phyloP scores from a whole-genome alignment of 1,140 invertebrate species.

The Thaumetopoea pityocampa region DNA sequence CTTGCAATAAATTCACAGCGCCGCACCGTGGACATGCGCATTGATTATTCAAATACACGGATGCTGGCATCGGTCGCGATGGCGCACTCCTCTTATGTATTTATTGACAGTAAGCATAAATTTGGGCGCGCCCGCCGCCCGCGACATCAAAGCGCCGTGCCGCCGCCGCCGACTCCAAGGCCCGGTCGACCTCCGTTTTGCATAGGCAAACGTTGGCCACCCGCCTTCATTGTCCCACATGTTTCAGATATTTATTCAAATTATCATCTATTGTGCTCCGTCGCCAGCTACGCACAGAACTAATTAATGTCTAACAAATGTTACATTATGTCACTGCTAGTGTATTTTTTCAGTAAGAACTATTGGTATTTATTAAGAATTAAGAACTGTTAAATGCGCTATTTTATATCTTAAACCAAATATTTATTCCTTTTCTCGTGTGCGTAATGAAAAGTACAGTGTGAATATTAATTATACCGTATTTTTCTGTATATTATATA shows the following conservation, averaged over 20 bases:
- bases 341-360: too few relatives aligned
- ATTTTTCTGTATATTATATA: too few relatives aligned
- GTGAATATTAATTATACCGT: too few relatives aligned
- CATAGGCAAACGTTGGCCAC: constrained; percentile 36
- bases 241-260: constrained; percentile 23
- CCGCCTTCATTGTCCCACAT: constrained; percentile 20
- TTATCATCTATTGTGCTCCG: constrained; percentile 16
- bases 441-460: too few relatives aligned
- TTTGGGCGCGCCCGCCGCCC: constrained; percentile 27
- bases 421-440: too few relatives aligned
- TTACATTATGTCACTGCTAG: too few relatives aligned
- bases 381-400: too few relatives aligned
- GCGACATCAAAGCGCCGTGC: constrained; percentile 26
- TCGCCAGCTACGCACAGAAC: constrained; percentile 7
- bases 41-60: constrained; percentile 33
- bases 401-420: too few relatives aligned
- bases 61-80: constrained; percentile 35
- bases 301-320: constrained; percentile 11
- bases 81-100: constrained; percentile 21
- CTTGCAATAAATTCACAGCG: neutral
- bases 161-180: constrained; percentile 5
- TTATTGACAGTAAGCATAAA: constrained; percentile 37
- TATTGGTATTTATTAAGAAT: too few relatives aligned
- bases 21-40: constrained; percentile 16
- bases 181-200: constrained; percentile 23